A percentile compares a stretch with the other conserved stretches of the same genome.
phyloP scores from a whole-genome alignment of 1,140 invertebrate genomes.

The Phthorimaea operculella region DNA sequence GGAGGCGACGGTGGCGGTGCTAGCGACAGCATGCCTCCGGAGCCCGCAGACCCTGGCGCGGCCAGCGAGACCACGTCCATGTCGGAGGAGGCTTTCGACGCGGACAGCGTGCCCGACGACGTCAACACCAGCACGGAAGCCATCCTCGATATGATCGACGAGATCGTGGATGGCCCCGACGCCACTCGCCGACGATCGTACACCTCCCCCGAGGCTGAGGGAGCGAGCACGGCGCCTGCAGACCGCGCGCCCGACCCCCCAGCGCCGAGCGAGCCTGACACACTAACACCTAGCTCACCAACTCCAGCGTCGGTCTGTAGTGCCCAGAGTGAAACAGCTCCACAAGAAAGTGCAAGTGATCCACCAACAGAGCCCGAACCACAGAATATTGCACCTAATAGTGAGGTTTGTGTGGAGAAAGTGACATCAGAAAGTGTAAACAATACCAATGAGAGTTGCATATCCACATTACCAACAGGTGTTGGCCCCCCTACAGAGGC shows the following conservation, averaged over 20 bases:
- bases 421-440: background rate
- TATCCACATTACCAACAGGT: too few relatives aligned
- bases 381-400: background rate
- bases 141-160: conserved; percentile 65
- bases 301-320: conserved; percentile 22
- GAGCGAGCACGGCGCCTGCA: background rate
- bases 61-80: conserved; percentile 50
- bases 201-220: conserved; percentile 17
- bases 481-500: too few relatives aligned
- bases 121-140: conserved; percentile 65
- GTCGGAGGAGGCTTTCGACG: conserved; percentile 61
- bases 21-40: conserved; percentile 49
- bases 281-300: conserved; percentile 9
- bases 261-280: conserved; percentile 12
- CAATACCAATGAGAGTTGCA: too few relatives aligned
- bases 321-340: conserved; percentile 34
- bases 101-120: conserved; percentile 57
- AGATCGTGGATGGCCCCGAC: conserved; percentile 58
- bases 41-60: conserved; percentile 40
- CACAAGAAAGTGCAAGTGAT: conserved; percentile 1
- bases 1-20: conserved; percentile 54
- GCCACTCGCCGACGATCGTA: conserved; percentile 47
- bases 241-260: conserved; percentile 6
- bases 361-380: background rate
- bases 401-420: background rate